Evolutionary conservation across 1,140 invertebrate genomes (phyloP).

Genomic region (Drosophila elegans): DNA sequence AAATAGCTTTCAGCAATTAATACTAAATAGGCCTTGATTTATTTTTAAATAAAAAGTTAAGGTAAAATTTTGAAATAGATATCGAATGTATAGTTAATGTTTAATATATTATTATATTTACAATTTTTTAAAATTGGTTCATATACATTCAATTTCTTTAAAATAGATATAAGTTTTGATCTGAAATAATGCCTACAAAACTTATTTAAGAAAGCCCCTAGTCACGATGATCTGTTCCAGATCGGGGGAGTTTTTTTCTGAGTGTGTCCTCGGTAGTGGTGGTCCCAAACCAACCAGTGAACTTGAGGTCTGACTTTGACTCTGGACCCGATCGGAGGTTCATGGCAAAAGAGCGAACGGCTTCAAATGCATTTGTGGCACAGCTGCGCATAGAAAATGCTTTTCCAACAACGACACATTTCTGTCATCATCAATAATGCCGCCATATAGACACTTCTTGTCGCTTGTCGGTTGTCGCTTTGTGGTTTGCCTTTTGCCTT

Average conservation of each 20-base stretch:
- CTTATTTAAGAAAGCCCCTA: no score
- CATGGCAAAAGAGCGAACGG: constrained; percentile 30
- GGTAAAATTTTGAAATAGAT: no score
- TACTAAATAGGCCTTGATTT: no score
- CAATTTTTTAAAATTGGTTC: no score
- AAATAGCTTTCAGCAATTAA: no score
- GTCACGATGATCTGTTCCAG: no score
- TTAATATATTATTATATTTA: no score
- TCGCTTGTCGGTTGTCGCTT: constrained; percentile 37
- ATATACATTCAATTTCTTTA: no score
- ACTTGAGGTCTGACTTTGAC: constrained; percentile 36
- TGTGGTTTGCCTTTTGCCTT: constrained; percentile 61
- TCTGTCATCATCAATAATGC: constrained; percentile 82
- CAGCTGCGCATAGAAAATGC: constrained; percentile 67
- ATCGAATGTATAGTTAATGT: no score
- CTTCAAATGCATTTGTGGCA: constrained; percentile 26
- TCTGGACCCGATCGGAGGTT: constrained; percentile 21
- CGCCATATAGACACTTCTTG: constrained; percentile 66
- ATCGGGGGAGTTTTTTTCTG: not conserved
- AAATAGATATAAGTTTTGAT: no score
- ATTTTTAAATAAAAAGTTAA: no score
- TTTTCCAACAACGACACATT: constrained; percentile 72
- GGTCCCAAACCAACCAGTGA: constrained; percentile 16
- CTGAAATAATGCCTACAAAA: no score
- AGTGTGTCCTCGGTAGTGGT: not conserved